Conservation (phyloP, 2,797 vertebrate species). For the Triplophysa bombifrons region DNA sequence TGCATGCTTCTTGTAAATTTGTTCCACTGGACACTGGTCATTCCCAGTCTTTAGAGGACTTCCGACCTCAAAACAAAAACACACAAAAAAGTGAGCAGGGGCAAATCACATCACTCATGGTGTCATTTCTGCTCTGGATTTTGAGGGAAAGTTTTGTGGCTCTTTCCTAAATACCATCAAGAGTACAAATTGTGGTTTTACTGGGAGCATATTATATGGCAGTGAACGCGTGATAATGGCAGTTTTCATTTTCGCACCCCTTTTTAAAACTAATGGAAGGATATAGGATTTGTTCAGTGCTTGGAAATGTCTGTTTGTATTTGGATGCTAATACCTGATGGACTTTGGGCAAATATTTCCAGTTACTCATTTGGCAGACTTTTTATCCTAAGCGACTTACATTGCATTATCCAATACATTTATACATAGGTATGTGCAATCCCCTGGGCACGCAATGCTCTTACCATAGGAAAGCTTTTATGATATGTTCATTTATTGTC, state of each 20-base stretch:
- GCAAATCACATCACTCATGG: constrained; percentile 25
- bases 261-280: not conserved
- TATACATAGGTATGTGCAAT: no score
- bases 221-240: not conserved
- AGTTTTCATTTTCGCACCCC: not conserved
- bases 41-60: constrained; percentile 37
- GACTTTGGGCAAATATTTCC: no score
- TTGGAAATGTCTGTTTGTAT: not conserved
- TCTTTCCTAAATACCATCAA: constrained; percentile 22
- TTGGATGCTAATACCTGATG: not conserved
- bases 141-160: constrained; percentile 2
- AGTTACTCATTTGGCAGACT: no score
- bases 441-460: no score
- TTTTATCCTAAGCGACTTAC: no score
- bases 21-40: constrained; percentile 14
- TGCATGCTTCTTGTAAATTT: constrained; percentile 37
- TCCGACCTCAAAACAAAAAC: constrained; percentile 37
- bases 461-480: not conserved
- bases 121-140: constrained; percentile 27
- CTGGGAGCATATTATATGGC: not conserved
- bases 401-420: no score
- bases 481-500: not conserved
- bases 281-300: not conserved
- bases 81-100: not conserved
- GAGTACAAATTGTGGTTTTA: not conserved